Conservation (phyloP, 2,113 vertebrate genomes). For the Chamaea fasciata region DNA sequence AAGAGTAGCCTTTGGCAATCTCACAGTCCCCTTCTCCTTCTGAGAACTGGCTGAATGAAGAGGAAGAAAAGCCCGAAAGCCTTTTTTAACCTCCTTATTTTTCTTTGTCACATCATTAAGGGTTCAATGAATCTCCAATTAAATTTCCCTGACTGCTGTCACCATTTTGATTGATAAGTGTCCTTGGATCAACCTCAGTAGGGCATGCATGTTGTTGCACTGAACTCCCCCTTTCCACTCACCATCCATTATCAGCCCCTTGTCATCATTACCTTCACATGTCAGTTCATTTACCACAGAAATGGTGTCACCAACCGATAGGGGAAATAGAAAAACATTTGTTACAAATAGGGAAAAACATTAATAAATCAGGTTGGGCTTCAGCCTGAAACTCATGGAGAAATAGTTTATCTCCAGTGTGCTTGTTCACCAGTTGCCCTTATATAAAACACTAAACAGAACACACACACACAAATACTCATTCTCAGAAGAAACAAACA, state of each 20-base stretch:
- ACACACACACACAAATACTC: neutral
- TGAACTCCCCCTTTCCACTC: constrained; percentile 33
- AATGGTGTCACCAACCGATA: constrained; percentile 53
- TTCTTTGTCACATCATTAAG: constrained; percentile 81
- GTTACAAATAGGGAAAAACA: constrained; percentile 41
- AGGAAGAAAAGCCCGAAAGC: constrained; percentile 64
- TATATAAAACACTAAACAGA: neutral
- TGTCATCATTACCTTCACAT: constrained; percentile 68
- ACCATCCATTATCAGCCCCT: constrained; percentile 69
- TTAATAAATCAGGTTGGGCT: constrained; percentile 36
- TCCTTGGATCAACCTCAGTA: constrained; percentile 80
- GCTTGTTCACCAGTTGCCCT: neutral
- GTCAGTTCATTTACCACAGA: constrained; percentile 72
- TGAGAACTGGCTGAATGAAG: constrained; percentile 41
- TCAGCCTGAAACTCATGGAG: neutral
- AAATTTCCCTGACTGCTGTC: constrained; percentile 75
- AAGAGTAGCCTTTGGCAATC: constrained; percentile 45
- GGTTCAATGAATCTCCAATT: constrained; percentile 82
- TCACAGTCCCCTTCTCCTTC: constrained; percentile 42
- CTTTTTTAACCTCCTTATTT: constrained; percentile 71
- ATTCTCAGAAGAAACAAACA: neutral
- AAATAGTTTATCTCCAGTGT: neutral
- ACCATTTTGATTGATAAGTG: constrained; percentile 78
- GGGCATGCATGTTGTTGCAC: constrained; percentile 65
- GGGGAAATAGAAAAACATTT: constrained; percentile 55